These are phyloP conservation scores for Acrocephalus kingi DNA, from an alignment of 2,113 vertebrate genomes.

Conservation along the genomic window DNA sequence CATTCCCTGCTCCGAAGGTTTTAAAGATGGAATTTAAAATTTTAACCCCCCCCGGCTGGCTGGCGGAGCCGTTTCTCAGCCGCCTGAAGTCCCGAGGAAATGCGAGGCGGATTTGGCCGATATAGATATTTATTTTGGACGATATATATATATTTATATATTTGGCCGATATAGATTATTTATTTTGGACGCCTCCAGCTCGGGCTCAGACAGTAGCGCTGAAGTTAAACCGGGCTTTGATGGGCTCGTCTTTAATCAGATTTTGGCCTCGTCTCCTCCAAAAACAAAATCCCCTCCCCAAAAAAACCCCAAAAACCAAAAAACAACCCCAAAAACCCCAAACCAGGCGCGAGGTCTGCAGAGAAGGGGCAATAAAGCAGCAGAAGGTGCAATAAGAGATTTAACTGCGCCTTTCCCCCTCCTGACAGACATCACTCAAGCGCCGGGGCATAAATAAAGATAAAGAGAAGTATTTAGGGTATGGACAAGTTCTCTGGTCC, in stretches of 20 bases:
- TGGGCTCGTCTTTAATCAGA: neutral
- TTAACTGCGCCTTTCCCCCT: neutral
- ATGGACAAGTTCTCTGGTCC: neutral
- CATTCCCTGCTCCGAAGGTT: neutral
- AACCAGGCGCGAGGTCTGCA: neutral
- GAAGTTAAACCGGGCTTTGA: neutral
- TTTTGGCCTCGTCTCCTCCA: neutral
- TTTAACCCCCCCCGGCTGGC: neutral
- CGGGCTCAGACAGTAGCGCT: neutral
- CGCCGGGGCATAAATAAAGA: constrained; percentile 9
- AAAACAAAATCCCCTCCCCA: neutral
- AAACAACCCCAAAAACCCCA: neutral
- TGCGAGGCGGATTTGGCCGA: neutral
- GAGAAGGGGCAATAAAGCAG: neutral
- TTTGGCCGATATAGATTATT: too few relatives aligned
- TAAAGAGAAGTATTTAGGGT: constrained; percentile 19
- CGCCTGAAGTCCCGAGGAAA: neutral
- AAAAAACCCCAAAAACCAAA: too few relatives aligned
- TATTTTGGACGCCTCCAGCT: neutral
- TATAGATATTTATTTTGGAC: too few relatives aligned
- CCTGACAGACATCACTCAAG: neutral
- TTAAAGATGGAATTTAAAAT: accelerated
- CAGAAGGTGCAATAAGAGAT: neutral
- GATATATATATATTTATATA: too few relatives aligned
- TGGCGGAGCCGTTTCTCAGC: neutral